Evolutionary conservation across 2,888 invertebrate genomes (phyloP).

Genomic region (Myopa testacea): DNA sequence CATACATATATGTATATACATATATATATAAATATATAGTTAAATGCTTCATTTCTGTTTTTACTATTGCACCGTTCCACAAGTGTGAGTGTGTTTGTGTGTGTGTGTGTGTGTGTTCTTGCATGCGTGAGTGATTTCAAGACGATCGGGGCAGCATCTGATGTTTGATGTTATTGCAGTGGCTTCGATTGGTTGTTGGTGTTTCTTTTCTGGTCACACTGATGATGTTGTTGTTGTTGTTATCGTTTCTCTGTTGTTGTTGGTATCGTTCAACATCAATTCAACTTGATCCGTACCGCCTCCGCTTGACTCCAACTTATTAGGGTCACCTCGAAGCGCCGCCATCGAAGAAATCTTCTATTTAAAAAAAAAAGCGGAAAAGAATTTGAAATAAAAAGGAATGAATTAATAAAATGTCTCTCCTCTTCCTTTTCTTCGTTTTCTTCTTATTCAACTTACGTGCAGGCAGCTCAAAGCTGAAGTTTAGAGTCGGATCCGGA

Average conservation of each 20-base stretch:
- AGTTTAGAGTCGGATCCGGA: conserved; percentile 65
- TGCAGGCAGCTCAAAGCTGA: conserved; percentile 65
- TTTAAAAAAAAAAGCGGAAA: conserved; percentile 51
- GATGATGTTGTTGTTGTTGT: conserved; percentile 38
- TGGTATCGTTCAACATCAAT: conserved; percentile 11
- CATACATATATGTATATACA: neutral
- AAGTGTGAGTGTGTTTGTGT: conserved; percentile 16
- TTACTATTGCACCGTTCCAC: conserved; percentile 35
- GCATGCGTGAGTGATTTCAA: neutral
- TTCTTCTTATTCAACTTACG: conserved; percentile 57
- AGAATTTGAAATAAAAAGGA: conserved; percentile 16
- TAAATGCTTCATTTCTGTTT: conserved; percentile 42
- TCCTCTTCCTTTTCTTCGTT: neutral
- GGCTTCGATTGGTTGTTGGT: neutral
- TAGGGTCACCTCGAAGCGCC: conserved; percentile 79
- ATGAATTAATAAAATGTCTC: neutral
- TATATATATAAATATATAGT: conserved; percentile 1
- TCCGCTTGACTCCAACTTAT: conserved; percentile 61
- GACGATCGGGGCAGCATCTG: conserved; percentile 19
- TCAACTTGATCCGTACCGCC: conserved; percentile 28
- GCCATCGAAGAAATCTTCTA: conserved; percentile 80
- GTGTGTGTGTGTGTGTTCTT: conserved; percentile 15
- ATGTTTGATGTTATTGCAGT: conserved; percentile 27
- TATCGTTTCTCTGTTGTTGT: conserved; percentile 30
- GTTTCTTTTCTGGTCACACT: neutral